Conservation (phyloP, 2,113 vertebrate genomes). For the Caloenas nicobarica region DNA sequence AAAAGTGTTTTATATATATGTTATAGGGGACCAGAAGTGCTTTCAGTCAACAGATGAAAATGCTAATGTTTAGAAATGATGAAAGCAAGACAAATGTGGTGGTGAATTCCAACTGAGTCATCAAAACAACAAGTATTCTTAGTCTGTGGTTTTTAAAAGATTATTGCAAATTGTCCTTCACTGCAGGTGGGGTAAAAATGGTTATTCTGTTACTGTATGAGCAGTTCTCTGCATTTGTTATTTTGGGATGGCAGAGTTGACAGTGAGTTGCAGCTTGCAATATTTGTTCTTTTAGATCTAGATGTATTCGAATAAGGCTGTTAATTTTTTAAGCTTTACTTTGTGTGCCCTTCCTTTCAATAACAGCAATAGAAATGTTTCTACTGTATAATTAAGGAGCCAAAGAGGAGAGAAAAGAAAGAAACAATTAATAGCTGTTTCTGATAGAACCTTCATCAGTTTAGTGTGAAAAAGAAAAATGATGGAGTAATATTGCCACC, state of each 20-base stretch:
- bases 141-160: slow-evolving; percentile 56
- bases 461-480: slow-evolving; percentile 78
- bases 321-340: slow-evolving; percentile 5
- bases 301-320: slow-evolving; percentile 7
- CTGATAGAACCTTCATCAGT: slow-evolving; percentile 71
- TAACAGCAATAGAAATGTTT: neutral
- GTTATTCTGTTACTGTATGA: neutral
- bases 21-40: slow-evolving; percentile 36
- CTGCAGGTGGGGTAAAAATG: slow-evolving; percentile 28
- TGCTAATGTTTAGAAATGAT: slow-evolving; percentile 46
- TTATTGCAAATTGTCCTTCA: slow-evolving; percentile 42
- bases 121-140: slow-evolving; percentile 64
- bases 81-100: slow-evolving; percentile 55
- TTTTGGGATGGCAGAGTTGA: slow-evolving; percentile 38
- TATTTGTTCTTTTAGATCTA: neutral
- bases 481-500: slow-evolving; percentile 79
- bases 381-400: slow-evolving; percentile 57
- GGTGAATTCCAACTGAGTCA: slow-evolving; percentile 58
- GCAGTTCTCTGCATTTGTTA: neutral
- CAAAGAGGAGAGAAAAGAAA: slow-evolving; percentile 58
- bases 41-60: slow-evolving; percentile 52
- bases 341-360: neutral
- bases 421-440: slow-evolving; percentile 70
- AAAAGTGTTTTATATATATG: slow-evolving; percentile 20
- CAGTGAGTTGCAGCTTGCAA: slow-evolving; percentile 6